Base-by-base conservation (phyloP, 2,113 vertebrate species). In the Oryzias curvinotus region DNA sequence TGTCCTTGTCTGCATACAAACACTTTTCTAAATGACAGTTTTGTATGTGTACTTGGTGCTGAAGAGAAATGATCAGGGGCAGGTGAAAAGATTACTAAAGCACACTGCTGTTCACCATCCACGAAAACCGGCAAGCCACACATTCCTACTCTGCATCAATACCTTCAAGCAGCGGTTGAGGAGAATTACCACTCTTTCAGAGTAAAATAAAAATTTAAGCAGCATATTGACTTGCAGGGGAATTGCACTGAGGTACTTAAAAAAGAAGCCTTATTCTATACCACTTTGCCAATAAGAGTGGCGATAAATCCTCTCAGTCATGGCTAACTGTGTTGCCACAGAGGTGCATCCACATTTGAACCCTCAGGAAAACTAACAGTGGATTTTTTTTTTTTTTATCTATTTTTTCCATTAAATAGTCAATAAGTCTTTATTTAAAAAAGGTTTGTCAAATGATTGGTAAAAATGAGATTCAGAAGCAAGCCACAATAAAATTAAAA, bases 1-100 rank as follows among this genome's bases (percentile, higher is more conserved):
- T 10, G 16, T 43, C 12, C n/a, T 36, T 3, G 21, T 7, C 23
- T 50, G 23, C 10, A 26, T 57, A 26, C 25, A 52, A 63, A 26
- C 59, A 36, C 49, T 53, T 57, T 45, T 8, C 16, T 63, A 4
- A 57, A 7, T 49, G 54, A 17, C 18, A 21, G 28, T 13, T 56
- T 16, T 58, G n/a, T 50, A n/a, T 60, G 46, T 30, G 19, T 36
- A 44, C 17, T 6, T 23, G 21, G 28, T 53, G 45, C 18, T 3
- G 4, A 52, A 26, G n/a, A 51, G 56, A 78, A 68, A 50, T 41
- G 4, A 78, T 61, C 44, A 19, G 36, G 26, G 48, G 14, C 25
- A 47, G 57, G 65, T 43, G 58, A 13, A 62, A 70, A 10, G 14
- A 66, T 65, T 51, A 64, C 23, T 36, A 48, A 67, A 56, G 25